Evolutionary conservation across 2,797 vertebrate species (phyloP), one percentile per base, ranked within the genome.

Genomic region (Chaetophractus vellerosus): DNA sequence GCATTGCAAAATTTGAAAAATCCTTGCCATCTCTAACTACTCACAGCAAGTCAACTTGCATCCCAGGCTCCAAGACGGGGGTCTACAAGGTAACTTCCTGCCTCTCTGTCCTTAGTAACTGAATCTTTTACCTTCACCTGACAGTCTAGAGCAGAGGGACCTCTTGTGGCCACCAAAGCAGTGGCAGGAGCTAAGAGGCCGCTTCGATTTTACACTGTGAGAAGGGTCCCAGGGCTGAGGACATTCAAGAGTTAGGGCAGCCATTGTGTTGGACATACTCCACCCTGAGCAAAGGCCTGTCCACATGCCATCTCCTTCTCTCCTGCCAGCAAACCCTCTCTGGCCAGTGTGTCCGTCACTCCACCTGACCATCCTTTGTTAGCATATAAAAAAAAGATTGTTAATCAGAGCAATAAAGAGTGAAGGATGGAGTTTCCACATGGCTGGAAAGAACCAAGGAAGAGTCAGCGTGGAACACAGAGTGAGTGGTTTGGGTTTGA

Each of bases 131-230:
- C 21, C 16, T 48, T 1, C 28, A 87, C 76, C 76, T 66, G 81
- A 90, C 81, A 91, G 28, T 21, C 38, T 71, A 79, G 76, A 33
- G 55, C 55, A 78, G 48, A 94, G 71, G 85, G 66, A 93, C 90
- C 90, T 69, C 88, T 94, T 95, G 57, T 95, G 95, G 88, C 64
- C n/a, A 50, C 45, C 52, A 88, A 38, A 88, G 68, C 79, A 82
- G n/a, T 9, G 26, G 26, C 64, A 75, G 45, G 66, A 36, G 48
- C 48, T 66, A n/a, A 75, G 33, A 55, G 38, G 8, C n/a, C 26
- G 79, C 91, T 64, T 50, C 15, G 86, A 21, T 55, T 63, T 36
- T 33, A 59, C 2, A 33, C 26, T n/a, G 4, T 16, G 10, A 61
- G 15, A 45, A 75, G 23, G 26, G 31, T 80, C 15, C n/a, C 21